Base-by-base conservation (phyloP, 1,140 invertebrate species). In the Diachasma alloeum region DNA sequence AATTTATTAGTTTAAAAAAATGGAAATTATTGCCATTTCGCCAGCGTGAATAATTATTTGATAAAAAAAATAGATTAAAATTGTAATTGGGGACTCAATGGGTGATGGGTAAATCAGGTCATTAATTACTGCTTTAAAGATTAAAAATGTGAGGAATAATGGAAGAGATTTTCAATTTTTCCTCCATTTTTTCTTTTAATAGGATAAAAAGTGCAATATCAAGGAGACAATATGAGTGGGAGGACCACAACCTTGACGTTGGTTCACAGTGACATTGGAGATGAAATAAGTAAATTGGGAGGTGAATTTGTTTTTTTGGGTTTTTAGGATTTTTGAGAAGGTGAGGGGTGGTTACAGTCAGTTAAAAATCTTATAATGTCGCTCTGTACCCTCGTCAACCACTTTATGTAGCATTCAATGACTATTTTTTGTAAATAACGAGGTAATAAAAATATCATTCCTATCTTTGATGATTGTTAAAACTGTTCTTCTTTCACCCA, bases 191-290 rank as follows among this genome's bases (percentile, higher is more conserved):
- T 53, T 53, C n/a, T 53, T 53, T 15, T 3, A n/a, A 17, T 53
- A 53, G 48, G 15, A 19, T 53, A 53, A 53, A 53, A 9, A 42
- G 48, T 53, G 48, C 48, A 53, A 53, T 53, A 53, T 53, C 15
- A 42, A 42, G 13, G 31, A 31, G 31, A 31, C 31, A 17, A 22
- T n/a, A n/a, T 22, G 53, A 19, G 17, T 22, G 53, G 31, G 19
- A 3, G 0, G 48, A 56, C n/a, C 1, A 19, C 19, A 22, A 4
- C n/a, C 0, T 79, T 83, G 87, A 83, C 86, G 86, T 83, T 89
- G 87, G 87, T 88, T 87, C 86, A 88, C 78, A 89, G 84, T 81
- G 80, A 83, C 86, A 87, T 89, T 89, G 82, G 83, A 82, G 84
- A 86, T 63, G 31, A 83, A 81, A 83, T 81, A 83, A 67, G 78